Evolutionary conservation across 2,888 invertebrate genomes (phyloP).

Genomic region (Nephrotoma appendiculata): DNA sequence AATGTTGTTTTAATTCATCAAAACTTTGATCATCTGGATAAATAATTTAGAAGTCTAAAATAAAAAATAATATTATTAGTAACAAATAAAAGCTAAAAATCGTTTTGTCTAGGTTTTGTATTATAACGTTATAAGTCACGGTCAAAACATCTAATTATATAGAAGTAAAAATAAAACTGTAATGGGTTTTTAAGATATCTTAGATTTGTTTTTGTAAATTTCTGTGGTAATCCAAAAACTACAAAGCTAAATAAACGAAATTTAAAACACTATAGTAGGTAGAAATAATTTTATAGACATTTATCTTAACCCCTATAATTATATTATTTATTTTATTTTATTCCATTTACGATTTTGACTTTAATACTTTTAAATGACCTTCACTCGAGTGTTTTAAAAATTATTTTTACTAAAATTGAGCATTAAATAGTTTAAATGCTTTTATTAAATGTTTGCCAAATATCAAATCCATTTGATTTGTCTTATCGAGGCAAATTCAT

Average conservation of each 20-base stretch:
- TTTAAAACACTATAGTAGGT: not conserved
- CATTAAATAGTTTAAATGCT: no score
- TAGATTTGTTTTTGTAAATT: not conserved
- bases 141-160: not conserved
- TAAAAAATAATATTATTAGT: not conserved
- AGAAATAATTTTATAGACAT: not conserved
- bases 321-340: not conserved
- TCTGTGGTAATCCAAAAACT: not conserved
- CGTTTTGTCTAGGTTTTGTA: not conserved
- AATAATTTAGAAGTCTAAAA: not conserved
- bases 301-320: not conserved
- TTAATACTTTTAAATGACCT: not conserved
- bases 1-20: not conserved
- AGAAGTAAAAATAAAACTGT: not conserved
- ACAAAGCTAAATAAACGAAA: not conserved
- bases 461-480: no score
- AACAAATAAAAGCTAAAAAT: not conserved
- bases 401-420: no score
- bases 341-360: not conserved
- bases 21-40: not conserved
- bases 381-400: not conserved
- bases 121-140: not conserved
- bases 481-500: no score
- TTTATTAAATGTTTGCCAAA: no score
- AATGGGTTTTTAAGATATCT: not conserved